Evolutionary conservation across 1,140 invertebrate genomes (phyloP).

Genomic region (Leptinotarsa defecta): DNA sequence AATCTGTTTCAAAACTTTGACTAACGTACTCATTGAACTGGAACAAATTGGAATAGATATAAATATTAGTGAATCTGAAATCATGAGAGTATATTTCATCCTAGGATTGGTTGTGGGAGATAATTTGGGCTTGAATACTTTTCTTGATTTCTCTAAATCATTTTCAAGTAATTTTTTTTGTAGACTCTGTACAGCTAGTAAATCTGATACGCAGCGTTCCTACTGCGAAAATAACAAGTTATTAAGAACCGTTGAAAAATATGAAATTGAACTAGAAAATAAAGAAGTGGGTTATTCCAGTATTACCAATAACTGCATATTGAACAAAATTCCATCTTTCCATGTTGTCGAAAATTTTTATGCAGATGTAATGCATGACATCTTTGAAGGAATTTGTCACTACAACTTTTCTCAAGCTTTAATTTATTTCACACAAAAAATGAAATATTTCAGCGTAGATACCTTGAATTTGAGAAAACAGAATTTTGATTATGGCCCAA

Average conservation of each 20-base stretch:
- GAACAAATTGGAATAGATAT: background rate
- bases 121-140: constrained; percentile 48
- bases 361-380: constrained; percentile 50
- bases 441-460: constrained; percentile 35
- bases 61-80: background rate
- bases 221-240: constrained; percentile 28
- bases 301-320: constrained; percentile 39
- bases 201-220: constrained; percentile 28
- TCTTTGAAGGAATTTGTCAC: constrained; percentile 53
- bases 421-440: constrained; percentile 35
- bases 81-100: constrained; percentile 41
- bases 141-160: constrained; percentile 44
- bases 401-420: constrained; percentile 41
- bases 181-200: constrained; percentile 42
- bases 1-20: background rate
- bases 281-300: constrained; percentile 32
- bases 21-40: background rate
- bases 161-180: constrained; percentile 39
- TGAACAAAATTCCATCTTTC: constrained; percentile 42
- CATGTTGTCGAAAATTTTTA: constrained; percentile 41
- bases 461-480: constrained; percentile 34
- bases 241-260: constrained; percentile 8
- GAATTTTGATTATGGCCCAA: constrained; percentile 40
- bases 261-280: background rate
- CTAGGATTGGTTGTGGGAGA: constrained; percentile 47